Conservation (phyloP, 2,888 invertebrate genomes). For the Malthinus flaveolus region DNA sequence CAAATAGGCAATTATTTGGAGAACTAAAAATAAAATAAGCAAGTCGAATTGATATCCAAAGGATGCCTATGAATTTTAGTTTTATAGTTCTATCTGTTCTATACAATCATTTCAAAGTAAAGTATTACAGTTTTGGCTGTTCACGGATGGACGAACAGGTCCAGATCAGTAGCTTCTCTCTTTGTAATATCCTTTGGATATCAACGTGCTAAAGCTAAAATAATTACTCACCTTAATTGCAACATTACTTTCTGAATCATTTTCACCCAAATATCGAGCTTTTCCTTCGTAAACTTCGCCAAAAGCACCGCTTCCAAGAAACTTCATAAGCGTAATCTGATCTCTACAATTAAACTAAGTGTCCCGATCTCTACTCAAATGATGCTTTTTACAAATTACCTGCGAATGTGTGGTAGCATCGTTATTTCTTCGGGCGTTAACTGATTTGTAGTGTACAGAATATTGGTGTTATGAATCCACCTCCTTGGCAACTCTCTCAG, state of each 20-base stretch:
- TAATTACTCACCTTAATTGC: constrained; percentile 89
- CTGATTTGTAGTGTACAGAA: constrained; percentile 70
- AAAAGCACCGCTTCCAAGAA: constrained; percentile 94
- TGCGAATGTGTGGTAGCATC: constrained; percentile 80
- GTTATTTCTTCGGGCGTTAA: constrained; percentile 63
- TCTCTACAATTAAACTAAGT: constrained; percentile 53
- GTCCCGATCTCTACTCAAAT: neutral
- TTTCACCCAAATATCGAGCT: constrained; percentile 65
- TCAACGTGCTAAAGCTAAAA: too few relatives aligned
- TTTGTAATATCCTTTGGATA: too few relatives aligned
- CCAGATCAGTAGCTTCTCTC: too few relatives aligned
- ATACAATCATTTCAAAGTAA: too few relatives aligned
- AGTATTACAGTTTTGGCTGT: too few relatives aligned
- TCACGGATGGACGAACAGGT: too few relatives aligned
- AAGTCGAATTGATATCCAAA: too few relatives aligned
- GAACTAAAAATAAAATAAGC: too few relatives aligned
- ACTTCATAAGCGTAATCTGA: constrained; percentile 84
- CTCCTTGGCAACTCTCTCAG: constrained; percentile 77
- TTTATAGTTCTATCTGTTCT: too few relatives aligned
- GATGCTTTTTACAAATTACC: constrained; percentile 45
- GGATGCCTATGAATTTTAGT: too few relatives aligned
- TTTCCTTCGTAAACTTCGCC: constrained; percentile 96
- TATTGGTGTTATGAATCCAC: constrained; percentile 79
- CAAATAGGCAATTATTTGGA: constrained; percentile 22
- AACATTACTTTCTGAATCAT: constrained; percentile 68